These are phyloP conservation scores for Cryptus viduatorius DNA, from an alignment of 2,888 invertebrate species.

Conservation along the genomic window DNA sequence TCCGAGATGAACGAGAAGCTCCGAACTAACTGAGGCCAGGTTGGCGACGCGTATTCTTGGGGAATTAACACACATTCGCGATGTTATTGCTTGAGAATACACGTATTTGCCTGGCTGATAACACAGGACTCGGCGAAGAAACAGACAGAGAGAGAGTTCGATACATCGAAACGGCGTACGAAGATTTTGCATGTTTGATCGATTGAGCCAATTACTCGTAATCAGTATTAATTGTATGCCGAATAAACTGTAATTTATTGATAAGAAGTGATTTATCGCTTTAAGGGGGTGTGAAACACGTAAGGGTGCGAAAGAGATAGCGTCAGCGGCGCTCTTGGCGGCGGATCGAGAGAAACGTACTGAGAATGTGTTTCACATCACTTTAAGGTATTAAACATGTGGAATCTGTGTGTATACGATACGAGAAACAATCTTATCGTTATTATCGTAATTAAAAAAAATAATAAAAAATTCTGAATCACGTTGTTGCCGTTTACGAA, in stretches of 20 bases:
- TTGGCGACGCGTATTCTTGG: slow-evolving; percentile 99
- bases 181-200: neutral
- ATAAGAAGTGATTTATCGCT: neutral
- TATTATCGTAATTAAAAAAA: neutral
- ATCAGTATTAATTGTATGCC: no score
- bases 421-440: neutral
- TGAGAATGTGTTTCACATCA: no score
- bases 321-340: no score
- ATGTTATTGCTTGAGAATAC: slow-evolving; percentile 99
- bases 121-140: slow-evolving; percentile 74
- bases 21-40: slow-evolving; percentile 83
- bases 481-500: neutral
- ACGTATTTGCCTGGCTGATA: slow-evolving; percentile 95
- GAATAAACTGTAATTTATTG: neutral
- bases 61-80: slow-evolving; percentile 98
- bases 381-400: no score
- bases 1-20: slow-evolving; percentile 5
- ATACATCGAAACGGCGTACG: neutral
- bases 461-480: no score
- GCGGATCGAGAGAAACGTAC: no score
- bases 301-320: neutral
- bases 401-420: neutral
- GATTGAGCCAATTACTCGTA: no score
- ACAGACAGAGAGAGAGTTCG: neutral
- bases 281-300: neutral